Percentiles rank a stretch among this genome's conserved stretches.
phyloP scores from a whole-genome alignment of 2,113 vertebrate genomes.

The Gymnocephalus cernua region DNA sequence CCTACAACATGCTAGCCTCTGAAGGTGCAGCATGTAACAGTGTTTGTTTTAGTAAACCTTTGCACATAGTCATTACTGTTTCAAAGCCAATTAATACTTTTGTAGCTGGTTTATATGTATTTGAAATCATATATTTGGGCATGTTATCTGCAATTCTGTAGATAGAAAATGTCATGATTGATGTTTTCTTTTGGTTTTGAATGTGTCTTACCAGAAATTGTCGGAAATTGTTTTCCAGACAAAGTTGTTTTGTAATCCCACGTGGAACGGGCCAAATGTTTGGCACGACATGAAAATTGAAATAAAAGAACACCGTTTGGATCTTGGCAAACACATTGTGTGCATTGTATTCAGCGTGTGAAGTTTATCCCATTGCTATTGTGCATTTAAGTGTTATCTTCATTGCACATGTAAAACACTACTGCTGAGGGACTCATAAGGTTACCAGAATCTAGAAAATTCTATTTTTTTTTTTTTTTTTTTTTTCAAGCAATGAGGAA shows the following conservation, averaged over 20 bases:
- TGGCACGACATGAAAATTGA: slow-evolving; percentile 15
- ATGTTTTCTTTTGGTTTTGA: background rate
- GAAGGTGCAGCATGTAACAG: slow-evolving; percentile 27
- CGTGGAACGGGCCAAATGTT: slow-evolving; percentile 9
- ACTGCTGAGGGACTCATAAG: background rate
- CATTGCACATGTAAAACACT: background rate
- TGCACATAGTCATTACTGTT: background rate
- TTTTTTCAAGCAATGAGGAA: slow-evolving; percentile 3
- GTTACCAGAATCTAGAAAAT: slow-evolving; percentile 19
- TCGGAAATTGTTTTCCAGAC: background rate
- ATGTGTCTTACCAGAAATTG: background rate
- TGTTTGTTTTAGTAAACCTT: slow-evolving; percentile 2
- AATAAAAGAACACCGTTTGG: background rate
- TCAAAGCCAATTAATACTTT: background rate
- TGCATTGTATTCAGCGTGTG: slow-evolving; percentile 3
- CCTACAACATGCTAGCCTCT: slow-evolving; percentile 39
- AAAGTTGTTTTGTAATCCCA: background rate
- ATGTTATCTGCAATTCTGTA: background rate
- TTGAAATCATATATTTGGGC: background rate
- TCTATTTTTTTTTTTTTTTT: background rate
- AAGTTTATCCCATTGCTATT: slow-evolving; percentile 3
- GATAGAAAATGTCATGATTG: background rate
- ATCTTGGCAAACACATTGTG: slow-evolving; percentile 14
- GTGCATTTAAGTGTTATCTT: slow-evolving; percentile 25
- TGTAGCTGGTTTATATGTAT: background rate